Evolutionary conservation across 2,888 invertebrate genomes (phyloP), one percentile per base, ranked within the genome.

Genomic region (Spodoptera littoralis): DNA sequence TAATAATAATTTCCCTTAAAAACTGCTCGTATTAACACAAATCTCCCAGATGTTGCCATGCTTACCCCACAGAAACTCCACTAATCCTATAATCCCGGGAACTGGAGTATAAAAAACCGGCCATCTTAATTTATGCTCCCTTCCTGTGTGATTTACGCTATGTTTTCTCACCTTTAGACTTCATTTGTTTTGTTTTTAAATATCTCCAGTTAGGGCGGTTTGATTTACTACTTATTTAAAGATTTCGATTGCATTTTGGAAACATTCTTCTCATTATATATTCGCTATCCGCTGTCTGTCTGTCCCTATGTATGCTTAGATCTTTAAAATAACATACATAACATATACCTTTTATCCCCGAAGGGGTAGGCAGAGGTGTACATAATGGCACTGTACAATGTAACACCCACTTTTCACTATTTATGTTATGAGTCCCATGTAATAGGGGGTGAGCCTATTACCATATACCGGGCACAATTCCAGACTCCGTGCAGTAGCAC

Each of bases 101-200:
- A 63, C 70, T 50, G 64, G 42, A 41, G 52, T 73, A 76, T 18
- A 80, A 76, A 81, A 75, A 61, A 61, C 65, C 54, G 46, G 62
- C 53, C 64, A 53, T 6, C 9, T 36, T 81, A 73, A 84, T 77
- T 71, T 68, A 81, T 81, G n/a, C 13, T 43, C 52, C 57, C 61
- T 79, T 83, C 82, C 84, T 77, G 76, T 77, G 76, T 79, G 78
- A 84, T 80, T 79, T 82, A 83, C 65, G 47, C 27, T 30, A 9
- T 83, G 79, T 84, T 83, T 80, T 69, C 77, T 73, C 82, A 84
- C 82, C 84, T 82, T 80, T 78, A 70, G 43, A 60, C 61, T 53
- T 1, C 13, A 11, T 36, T 12, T 42, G 43, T 71, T 62, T 13
- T 4, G 43, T 47, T 59, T 59, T 13, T 13, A 63, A 59, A 70